Percentiles rank a stretch among this genome's conserved stretches.
Evolutionary conservation across 2,113 vertebrate genomes (phyloP).

Genomic region (Varanus salvator): DNA sequence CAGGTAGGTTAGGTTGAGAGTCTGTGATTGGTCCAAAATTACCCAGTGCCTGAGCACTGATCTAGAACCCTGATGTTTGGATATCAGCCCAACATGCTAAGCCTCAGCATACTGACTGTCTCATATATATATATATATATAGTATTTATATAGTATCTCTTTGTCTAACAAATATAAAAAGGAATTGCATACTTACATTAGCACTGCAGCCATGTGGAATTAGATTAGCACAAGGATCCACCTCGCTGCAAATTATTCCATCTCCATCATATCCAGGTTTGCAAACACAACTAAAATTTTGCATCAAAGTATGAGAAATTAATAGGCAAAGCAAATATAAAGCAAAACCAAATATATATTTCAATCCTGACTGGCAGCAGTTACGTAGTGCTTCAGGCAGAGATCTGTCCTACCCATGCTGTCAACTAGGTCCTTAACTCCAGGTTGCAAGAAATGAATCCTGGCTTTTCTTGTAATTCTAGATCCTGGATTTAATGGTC

Average conservation of each 20-base stretch:
- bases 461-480: not conserved
- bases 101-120: too few relatives aligned
- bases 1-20: too few relatives aligned
- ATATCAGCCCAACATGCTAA: too few relatives aligned
- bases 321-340: not conserved
- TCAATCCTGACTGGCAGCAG: not conserved
- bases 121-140: not conserved
- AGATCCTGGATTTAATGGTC: too few relatives aligned
- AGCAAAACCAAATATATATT: not conserved
- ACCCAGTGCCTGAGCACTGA: too few relatives aligned
- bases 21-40: too few relatives aligned
- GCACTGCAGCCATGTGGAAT: conserved; percentile 78
- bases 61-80: too few relatives aligned
- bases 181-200: conserved; percentile 78
- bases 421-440: not conserved
- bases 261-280: conserved; percentile 89
- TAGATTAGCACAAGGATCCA: conserved; percentile 81
- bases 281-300: conserved; percentile 85
- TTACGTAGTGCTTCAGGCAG: not conserved
- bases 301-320: conserved; percentile 24
- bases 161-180: not conserved
- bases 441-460: not conserved
- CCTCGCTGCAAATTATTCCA: conserved; percentile 82
- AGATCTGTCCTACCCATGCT: not conserved
- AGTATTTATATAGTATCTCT: too few relatives aligned